Evolutionary conservation across 2,888 invertebrate species (phyloP).

Genomic region (Meteorus cinctellus): DNA sequence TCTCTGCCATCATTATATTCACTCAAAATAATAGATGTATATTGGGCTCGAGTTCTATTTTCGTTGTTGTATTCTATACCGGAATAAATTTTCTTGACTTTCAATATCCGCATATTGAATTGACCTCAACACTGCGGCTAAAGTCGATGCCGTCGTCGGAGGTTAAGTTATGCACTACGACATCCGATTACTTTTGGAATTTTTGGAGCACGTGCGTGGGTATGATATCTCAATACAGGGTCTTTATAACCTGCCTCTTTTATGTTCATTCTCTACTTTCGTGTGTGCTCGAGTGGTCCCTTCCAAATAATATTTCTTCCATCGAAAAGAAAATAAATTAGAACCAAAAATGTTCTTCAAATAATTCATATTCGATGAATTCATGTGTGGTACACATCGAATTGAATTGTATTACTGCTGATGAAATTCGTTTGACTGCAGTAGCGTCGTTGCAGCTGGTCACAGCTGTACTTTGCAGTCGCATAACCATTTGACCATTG

Average conservation of each 20-base stretch:
- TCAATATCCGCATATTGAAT: constrained; percentile 12
- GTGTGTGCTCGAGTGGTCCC: background rate
- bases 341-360: background rate
- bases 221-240: background rate
- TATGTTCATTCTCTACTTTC: background rate
- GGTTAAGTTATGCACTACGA: constrained; percentile 10
- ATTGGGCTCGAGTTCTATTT: background rate
- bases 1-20: no score
- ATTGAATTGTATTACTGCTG: background rate
- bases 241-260: background rate
- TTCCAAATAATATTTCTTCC: background rate
- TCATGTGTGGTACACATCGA: background rate
- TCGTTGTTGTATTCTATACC: background rate
- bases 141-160: background rate
- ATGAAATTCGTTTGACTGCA: constrained; percentile 18
- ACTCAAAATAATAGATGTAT: background rate
- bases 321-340: background rate
- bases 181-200: constrained; percentile 12
- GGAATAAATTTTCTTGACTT: constrained; percentile 7
- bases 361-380: background rate
- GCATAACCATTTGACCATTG: constrained; percentile 11
- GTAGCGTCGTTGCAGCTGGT: constrained; percentile 27
- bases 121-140: background rate
- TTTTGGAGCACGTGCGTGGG: background rate
- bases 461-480: constrained; percentile 16